phyloP scores from a whole-genome alignment of 2,888 invertebrate genomes.

The Nasonia oneida region DNA sequence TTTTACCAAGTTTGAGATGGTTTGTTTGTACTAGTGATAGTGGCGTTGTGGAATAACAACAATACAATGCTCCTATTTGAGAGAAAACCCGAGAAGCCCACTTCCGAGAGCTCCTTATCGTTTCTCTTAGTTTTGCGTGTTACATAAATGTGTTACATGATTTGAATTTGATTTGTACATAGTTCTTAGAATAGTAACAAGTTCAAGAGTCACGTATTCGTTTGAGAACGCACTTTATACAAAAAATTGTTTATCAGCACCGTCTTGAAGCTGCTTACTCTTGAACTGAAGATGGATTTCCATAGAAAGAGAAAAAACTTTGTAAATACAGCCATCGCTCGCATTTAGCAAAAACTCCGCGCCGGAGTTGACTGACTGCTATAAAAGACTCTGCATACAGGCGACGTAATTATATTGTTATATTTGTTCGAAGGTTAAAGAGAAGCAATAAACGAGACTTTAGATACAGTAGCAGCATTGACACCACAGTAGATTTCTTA shows the following conservation, averaged over 20 bases:
- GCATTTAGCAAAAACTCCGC: constrained; percentile 9
- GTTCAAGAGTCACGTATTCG: constrained; percentile 23
- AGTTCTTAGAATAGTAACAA: constrained; percentile 18
- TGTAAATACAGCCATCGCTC: constrained; percentile 1
- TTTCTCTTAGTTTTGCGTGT: constrained; percentile 9
- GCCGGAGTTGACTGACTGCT: constrained; percentile 58
- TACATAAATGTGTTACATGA: neutral
- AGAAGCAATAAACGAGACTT: constrained; percentile 38
- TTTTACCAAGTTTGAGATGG: constrained; percentile 69
- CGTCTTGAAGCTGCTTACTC: constrained; percentile 8
- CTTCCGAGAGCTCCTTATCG: neutral
- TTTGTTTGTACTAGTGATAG: constrained; percentile 70
- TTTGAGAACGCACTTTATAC: constrained; percentile 52
- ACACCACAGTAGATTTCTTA: constrained; percentile 19
- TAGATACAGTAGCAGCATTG: constrained; percentile 53
- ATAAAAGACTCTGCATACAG: constrained; percentile 61
- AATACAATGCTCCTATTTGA: constrained; percentile 65
- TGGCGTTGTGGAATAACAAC: constrained; percentile 70
- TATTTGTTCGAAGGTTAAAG: constrained; percentile 38
- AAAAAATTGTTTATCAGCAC: constrained; percentile 46
- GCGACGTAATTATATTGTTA: constrained; percentile 39
- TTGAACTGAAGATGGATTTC: constrained; percentile 19
- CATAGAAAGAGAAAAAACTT: neutral
- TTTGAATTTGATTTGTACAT: neutral
- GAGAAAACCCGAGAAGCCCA: neutral